phyloP scores from a whole-genome alignment of 2,113 vertebrate genomes.

The Hemiprocne comata region DNA sequence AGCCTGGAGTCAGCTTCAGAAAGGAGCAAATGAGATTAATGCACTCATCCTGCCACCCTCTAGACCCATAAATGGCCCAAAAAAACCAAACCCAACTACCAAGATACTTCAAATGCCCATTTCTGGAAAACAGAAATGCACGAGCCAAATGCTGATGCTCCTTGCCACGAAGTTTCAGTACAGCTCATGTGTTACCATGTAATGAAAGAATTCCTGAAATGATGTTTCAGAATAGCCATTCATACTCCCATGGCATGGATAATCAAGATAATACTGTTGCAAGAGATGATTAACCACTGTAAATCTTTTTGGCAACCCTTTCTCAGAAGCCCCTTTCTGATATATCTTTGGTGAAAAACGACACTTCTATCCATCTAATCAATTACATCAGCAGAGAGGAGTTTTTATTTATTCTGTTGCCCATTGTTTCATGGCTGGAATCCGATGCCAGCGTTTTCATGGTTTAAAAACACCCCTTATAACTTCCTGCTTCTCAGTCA shows the following conservation, averaged over 20 bases:
- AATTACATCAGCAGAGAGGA: conserved; percentile 41
- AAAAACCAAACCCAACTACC: neutral
- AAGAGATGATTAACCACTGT: conserved; percentile 45
- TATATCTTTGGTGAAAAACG: neutral
- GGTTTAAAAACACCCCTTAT: neutral
- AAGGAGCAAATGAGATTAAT: neutral
- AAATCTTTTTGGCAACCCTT: conserved; percentile 53
- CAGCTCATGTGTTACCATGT: neutral
- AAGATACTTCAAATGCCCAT: neutral
- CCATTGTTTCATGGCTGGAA: conserved; percentile 5
- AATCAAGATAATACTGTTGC: conserved; percentile 58
- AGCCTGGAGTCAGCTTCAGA: neutral
- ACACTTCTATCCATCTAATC: conserved; percentile 21
- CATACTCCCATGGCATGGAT: conserved; percentile 34
- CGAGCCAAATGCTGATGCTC: neutral
- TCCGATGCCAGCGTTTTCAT: conserved; percentile 4
- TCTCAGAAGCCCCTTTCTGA: conserved; percentile 22
- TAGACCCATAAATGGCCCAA: neutral
- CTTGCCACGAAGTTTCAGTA: neutral
- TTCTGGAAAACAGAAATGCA: neutral
- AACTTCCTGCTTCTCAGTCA: neutral
- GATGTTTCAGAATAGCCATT: conserved; percentile 26
- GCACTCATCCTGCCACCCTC: neutral
- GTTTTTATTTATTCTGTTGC: conserved; percentile 54
- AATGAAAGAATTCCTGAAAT: conserved; percentile 60